These are phyloP conservation scores for Anoplopoma fimbria DNA, from an alignment of 2,113 vertebrate species.

Conservation along the genomic window DNA sequence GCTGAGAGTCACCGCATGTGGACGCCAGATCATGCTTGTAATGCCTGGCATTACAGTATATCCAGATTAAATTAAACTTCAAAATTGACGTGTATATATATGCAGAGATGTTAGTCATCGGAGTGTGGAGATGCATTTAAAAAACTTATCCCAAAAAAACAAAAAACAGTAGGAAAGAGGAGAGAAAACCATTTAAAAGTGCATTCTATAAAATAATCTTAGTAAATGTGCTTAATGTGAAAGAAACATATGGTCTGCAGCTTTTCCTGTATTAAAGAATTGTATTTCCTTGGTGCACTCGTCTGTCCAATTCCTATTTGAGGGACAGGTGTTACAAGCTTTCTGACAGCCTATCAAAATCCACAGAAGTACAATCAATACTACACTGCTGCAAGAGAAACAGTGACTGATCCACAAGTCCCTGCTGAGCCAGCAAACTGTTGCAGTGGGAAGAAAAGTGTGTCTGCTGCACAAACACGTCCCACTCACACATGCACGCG, in stretches of 20 bases:
- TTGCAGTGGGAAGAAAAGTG: constrained; percentile 56
- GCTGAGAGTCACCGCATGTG: constrained; percentile 15
- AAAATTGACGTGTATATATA: constrained; percentile 20
- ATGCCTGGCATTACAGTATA: constrained; percentile 45
- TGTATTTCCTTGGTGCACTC: constrained; percentile 2
- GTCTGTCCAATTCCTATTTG: constrained; percentile 39
- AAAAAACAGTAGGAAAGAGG: constrained; percentile 1
- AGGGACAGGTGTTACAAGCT: constrained; percentile 68
- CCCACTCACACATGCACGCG: constrained; percentile 20
- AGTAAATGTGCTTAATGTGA: constrained; percentile 11
- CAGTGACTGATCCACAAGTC: constrained; percentile 65
- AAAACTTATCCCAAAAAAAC: constrained; percentile 31
- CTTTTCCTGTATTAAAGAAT: constrained; percentile 12
- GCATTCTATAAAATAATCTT: not conserved
- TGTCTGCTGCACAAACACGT: constrained; percentile 42
- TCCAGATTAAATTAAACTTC: constrained; percentile 54
- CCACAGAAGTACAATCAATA: constrained; percentile 67
- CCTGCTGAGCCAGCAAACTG: constrained; percentile 77
- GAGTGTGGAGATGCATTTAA: constrained; percentile 25
- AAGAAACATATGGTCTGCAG: not conserved
- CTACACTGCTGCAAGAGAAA: constrained; percentile 58
- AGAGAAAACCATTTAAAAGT: constrained; percentile 1
- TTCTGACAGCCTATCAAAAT: constrained; percentile 69
- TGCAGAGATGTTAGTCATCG: constrained; percentile 15
- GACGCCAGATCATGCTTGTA: constrained; percentile 42